Base-by-base conservation (phyloP, 2,113 vertebrate species). In the Cebidichthys violaceus region DNA sequence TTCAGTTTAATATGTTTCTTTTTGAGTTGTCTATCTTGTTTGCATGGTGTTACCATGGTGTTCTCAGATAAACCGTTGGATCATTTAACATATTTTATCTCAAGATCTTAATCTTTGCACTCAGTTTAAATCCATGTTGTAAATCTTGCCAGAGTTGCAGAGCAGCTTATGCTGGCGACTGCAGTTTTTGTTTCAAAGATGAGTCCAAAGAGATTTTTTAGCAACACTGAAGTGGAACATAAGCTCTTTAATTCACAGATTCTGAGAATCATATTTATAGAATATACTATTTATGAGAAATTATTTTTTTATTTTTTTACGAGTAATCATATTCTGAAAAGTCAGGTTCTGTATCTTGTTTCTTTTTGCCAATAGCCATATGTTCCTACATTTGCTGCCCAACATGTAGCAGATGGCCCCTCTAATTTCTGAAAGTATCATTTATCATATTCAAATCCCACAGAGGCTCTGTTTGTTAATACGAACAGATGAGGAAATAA, bases 351-450 rank as follows among this genome's bases (percentile, higher is more conserved):
- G 31, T 81, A 37, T 84, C 60, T 80, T 78, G 57, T 39, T 75
- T 65, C 37, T 82, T 75, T 45, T 77, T 71, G 43, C 50, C 10
- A 13, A 22, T 80, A 52, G 61, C 79, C 85, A 83, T 86, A 81
- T 86, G 86, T 31, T 83, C 60, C 73, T 60, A 50, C n/a, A 17
- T 80, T 73, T 79, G 65, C 70, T 82, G 57, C 65, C 62, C 80
- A 81, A 79, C 67, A 69, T 73, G 70, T 86, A 87, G 72, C 91
- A 93, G 92, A 92, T 93, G 92, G 90, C 86, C 71, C 37, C 71
- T 84, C 35, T 85, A 83, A 85, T 92, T 88, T 86, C 76, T 82
- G 54, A 69, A 77, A 80, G 72, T 75, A 71, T 90, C 69, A 79
- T 91, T 89, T 87, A 88, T 93, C 87, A 88, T 88, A 70, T 86